Conservation (phyloP, 2,888 invertebrate genomes). For the Maniola hyperantus region DNA sequence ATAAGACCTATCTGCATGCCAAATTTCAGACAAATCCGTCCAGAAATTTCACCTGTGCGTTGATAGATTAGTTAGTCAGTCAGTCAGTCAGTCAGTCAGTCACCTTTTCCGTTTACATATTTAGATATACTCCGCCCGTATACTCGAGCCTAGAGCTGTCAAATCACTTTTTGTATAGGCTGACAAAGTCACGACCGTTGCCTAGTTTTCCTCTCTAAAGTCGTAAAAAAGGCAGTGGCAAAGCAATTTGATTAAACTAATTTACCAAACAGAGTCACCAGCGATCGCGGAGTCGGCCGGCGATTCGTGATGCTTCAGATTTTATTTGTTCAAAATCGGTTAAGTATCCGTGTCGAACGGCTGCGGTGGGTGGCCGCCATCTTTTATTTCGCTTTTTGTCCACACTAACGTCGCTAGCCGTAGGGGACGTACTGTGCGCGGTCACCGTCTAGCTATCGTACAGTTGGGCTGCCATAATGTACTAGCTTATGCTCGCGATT, state of each 20-base stretch:
- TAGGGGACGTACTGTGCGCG: constrained; percentile 66
- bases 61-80: too few species aligned
- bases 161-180: background rate
- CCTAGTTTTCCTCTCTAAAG: background rate
- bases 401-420: constrained; percentile 57
- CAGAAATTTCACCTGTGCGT: too few species aligned
- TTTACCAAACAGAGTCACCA: constrained; percentile 67
- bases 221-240: constrained; percentile 17
- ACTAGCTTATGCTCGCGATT: too few species aligned
- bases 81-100: too few species aligned
- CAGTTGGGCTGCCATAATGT: too few species aligned
- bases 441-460: background rate
- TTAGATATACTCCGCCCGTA: too few species aligned
- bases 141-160: too few species aligned
- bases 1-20: too few species aligned
- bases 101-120: too few species aligned
- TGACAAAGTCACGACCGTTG: background rate
- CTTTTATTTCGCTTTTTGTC: constrained; percentile 79
- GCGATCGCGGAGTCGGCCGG: constrained; percentile 58
- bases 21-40: too few species aligned
- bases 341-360: constrained; percentile 82
- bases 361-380: constrained; percentile 80
- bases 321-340: constrained; percentile 83
- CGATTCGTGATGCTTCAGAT: constrained; percentile 82
- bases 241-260: constrained; percentile 55